Base-by-base conservation (phyloP, 2,888 invertebrate genomes). In the Cosmia trapezina region DNA sequence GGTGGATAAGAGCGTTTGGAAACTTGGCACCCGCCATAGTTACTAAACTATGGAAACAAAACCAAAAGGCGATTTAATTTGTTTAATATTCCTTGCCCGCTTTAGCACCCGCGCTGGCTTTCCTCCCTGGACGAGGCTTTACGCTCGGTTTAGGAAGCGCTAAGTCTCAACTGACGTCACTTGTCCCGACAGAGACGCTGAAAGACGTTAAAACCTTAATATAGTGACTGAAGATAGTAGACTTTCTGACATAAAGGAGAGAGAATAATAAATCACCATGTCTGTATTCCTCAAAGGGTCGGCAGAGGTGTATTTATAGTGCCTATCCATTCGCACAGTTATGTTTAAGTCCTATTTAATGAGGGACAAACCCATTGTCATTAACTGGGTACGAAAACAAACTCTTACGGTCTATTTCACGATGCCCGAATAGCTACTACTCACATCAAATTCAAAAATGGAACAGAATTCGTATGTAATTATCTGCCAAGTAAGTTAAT, bases 181-280 rank as follows among this genome's bases (percentile, higher is more conserved):
- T 49, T n/a, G 51, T 63, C 19, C 22, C 8, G 51, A 63, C 51
- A 43, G 33, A 22, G 8, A 49, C 56, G 14, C 19, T 70, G 49
- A 12, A 49, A 70, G 73, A 78, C 57, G 41, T 72, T 72, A 49
- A 60, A 61, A 43, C 60, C 33, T 28, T 75, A 54, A 43, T 60
- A 49, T 11, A 79, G 49, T 61, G 28, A 11, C 37, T 78, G 41
- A 9, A 49, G 33, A 54, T 54, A 22, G 47, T 43, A 14, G 3
- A 69, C 45, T 47, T 59, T 0, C 5, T 66, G 47, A 17, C 51
- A 14, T 47, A n/a, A 43, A 11, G 17, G 28, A 33, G 11, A n/a
- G 28, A 17, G 22, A 22, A 41, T 60, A n/a, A 41, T 73, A 14
- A 45, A 17, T 14, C 4, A 17, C 28, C 19, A 37, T 14, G 67